Evolutionary conservation across 2,888 invertebrate species (phyloP), one percentile per base, ranked within the genome.

Genomic region (Cerastis rubricosa): DNA sequence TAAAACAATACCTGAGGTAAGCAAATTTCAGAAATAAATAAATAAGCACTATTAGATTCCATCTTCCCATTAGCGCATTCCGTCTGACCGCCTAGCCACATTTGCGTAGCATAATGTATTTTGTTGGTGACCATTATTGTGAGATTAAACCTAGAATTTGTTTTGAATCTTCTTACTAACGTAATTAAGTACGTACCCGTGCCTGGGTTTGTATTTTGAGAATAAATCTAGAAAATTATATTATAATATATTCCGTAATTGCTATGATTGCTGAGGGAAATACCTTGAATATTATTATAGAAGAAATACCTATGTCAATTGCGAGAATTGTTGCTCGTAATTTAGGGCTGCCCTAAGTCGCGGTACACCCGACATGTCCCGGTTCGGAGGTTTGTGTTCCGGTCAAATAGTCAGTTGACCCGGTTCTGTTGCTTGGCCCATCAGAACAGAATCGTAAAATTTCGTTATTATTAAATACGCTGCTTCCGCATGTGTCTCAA

Each of bases 191-290:
- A 57, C 14, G 47, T 40, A n/a, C 29, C 14, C 40, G 35, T 19
- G n/a, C 9, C 7, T 29, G 7, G 51, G 25, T 49, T 61, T 9
- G 6, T 49, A 40, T 9, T 54, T 5, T 45, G 29, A 25, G 19
- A 35, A 51, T 9, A 43, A 54, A 51, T 51, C 22, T 22, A 9
- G 29, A 76, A 54, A 35, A 76, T 64, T 17, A 76, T 35, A 0
- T 8, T 22, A 19, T 47, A 40, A 76, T 64, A 76, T 8, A 7
- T 40, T 61, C 9, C 67, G 14, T 63, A 47, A 70, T 51, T 43
- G 57, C 25, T 14, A 29, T 25, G 54, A 63, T 29, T 54, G 17
- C 35, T 35, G 14, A 40, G 25, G 51, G 7, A 69, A 47, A 69
- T 51, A 51, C 22, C 43, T 14, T 51, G 49, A 7, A 22, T 47